Conservation (phyloP, 1,140 invertebrate species). For the Temnothorax longispinosus region DNA sequence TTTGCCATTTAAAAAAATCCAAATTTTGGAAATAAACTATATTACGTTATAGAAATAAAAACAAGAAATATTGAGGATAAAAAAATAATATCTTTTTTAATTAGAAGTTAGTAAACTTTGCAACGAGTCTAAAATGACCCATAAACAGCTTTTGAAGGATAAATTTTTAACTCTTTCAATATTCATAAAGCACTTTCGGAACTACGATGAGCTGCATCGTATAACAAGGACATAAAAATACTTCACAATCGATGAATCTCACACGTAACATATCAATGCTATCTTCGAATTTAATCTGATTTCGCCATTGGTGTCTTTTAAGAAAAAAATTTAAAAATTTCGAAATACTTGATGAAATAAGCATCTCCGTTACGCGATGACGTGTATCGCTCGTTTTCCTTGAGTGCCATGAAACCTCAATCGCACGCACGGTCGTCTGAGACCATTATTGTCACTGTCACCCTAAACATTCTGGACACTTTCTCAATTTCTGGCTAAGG, state of each 20-base stretch:
- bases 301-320: not conserved
- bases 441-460: slow-evolving; percentile 46
- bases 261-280: not conserved
- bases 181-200: not conserved
- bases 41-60: no score
- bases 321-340: not conserved
- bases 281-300: slow-evolving; percentile 24
- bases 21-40: no score
- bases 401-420: slow-evolving; percentile 12
- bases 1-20: no score
- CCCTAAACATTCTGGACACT: slow-evolving; percentile 49
- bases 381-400: not conserved
- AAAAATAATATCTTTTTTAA: no score
- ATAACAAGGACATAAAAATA: not conserved
- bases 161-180: not conserved
- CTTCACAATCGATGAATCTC: slow-evolving; percentile 17
- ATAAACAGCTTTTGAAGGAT: no score
- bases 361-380: not conserved
- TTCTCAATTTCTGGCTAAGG: not conserved
- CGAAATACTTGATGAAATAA: not conserved
- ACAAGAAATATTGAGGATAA: no score
- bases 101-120: no score
- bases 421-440: slow-evolving; percentile 25
- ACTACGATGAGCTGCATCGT: not conserved
- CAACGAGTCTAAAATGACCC: no score